Conservation (phyloP, 2,797 vertebrate species). For the Pangasius krempfi region DNA sequence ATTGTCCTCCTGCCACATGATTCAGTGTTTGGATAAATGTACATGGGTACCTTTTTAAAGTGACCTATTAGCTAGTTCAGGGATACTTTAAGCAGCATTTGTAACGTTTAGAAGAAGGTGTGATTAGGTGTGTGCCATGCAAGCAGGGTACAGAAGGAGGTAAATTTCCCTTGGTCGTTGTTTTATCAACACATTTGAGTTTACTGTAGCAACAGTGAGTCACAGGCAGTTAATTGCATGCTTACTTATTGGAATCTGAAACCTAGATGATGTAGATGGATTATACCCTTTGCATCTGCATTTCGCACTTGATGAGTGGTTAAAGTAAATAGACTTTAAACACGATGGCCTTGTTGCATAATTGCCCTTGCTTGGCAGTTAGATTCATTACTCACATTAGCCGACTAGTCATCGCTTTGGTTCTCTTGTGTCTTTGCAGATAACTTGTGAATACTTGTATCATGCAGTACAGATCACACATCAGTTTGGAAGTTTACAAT, state of each 20-base stretch:
- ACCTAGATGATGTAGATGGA: not conserved
- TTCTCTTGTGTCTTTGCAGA: not conserved
- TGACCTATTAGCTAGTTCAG: not conserved
- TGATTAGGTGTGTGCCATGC: not conserved
- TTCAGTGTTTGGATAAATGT: not conserved
- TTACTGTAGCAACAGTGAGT: slow-evolving; percentile 21
- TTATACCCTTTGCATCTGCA: not conserved
- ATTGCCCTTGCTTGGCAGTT: not conserved
- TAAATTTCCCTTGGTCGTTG: not conserved
- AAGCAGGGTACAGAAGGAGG: not conserved
- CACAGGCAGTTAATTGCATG: not conserved
- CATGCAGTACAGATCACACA: not conserved
- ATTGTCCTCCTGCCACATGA: not conserved
- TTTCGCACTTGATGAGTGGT: not conserved
- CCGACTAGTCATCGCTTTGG: not conserved
- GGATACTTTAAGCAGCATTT: not conserved
- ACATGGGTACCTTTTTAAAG: not conserved
- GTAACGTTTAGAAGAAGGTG: not conserved
- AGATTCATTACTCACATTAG: not conserved
- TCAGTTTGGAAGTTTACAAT: too few species aligned
- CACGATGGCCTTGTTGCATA: not conserved
- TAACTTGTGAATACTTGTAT: not conserved
- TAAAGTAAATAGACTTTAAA: not conserved
- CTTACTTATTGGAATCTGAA: slow-evolving; percentile 23
- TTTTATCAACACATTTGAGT: not conserved